A percentile compares a stretch with the other conserved stretches of the same genome.
Evolutionary conservation across 2,888 invertebrate genomes (phyloP).

Genomic region (Eurytoma adleriae): DNA sequence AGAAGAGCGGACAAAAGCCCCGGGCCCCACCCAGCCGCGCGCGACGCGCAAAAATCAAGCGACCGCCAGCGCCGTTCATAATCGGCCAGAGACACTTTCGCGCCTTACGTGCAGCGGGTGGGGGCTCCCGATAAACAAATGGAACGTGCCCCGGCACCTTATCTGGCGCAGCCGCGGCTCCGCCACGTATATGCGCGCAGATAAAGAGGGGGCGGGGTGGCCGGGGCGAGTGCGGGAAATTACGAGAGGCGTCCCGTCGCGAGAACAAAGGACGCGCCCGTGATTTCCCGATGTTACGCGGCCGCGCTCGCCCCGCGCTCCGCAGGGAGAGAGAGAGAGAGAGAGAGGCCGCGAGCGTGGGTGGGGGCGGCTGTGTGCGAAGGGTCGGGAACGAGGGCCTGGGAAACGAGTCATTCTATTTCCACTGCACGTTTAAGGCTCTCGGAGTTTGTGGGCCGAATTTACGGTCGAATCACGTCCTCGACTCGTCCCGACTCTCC

Average conservation of each 20-base stretch:
- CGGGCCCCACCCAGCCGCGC: background rate
- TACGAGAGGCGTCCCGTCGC: constrained; percentile 51
- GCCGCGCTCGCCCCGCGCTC: constrained; percentile 1
- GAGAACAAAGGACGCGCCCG: constrained; percentile 54
- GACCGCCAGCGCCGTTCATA: background rate
- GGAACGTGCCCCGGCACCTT: constrained; percentile 53
- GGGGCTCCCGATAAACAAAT: constrained; percentile 49
- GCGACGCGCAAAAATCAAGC: constrained; percentile 28
- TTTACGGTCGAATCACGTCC: constrained; percentile 58
- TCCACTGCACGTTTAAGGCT: constrained; percentile 58
- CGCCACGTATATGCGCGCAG: constrained; percentile 6
- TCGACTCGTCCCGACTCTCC: constrained; percentile 39
- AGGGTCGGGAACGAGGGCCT: constrained; percentile 33
- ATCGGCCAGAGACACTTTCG: constrained; percentile 6
- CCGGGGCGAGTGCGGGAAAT: constrained; percentile 41
- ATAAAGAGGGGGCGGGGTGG: constrained; percentile 18
- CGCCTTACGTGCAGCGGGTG: background rate
- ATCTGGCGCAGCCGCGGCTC: constrained; percentile 26
- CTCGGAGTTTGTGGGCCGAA: constrained; percentile 53
- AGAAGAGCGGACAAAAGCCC: constrained; percentile 2
- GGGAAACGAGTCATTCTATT: constrained; percentile 57
- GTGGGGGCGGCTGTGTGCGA: constrained; percentile 13
- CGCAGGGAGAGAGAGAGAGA: too few species aligned
- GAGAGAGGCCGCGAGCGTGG: background rate
- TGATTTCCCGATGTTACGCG: constrained; percentile 55